A percentile compares a stretch with the other conserved stretches of the same genome.
Evolutionary conservation across 2,797 vertebrate genomes (phyloP).

Genomic region (Clarias fuscus): DNA sequence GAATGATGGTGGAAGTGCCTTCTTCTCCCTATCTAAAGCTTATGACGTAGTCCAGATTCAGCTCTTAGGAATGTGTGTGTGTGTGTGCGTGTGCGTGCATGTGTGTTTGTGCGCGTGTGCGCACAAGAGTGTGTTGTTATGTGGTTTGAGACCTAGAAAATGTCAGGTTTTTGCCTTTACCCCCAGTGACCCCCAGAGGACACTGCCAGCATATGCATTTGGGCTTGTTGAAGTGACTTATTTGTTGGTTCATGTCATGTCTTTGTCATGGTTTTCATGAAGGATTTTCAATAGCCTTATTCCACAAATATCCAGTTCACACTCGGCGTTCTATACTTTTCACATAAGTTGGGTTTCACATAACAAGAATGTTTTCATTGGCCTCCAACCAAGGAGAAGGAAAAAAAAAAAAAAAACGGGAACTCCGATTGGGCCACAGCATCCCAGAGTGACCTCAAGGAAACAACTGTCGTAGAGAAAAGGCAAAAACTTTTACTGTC

Average conservation of each 20-base stretch:
- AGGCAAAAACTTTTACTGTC: slow-evolving; percentile 65
- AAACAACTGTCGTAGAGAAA: slow-evolving; percentile 68
- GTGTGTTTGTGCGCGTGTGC: slow-evolving; percentile 44
- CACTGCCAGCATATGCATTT: slow-evolving; percentile 39
- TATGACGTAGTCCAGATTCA: slow-evolving; percentile 77
- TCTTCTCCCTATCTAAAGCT: slow-evolving; percentile 53
- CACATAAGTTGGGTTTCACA: slow-evolving; percentile 64
- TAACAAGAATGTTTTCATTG: slow-evolving; percentile 76
- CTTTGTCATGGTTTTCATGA: background rate
- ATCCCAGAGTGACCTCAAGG: slow-evolving; percentile 67
- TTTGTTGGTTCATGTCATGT: slow-evolving; percentile 19
- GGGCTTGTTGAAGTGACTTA: background rate
- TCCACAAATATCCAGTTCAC: slow-evolving; percentile 23
- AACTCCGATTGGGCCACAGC: slow-evolving; percentile 62
- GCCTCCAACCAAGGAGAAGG: slow-evolving; percentile 67
- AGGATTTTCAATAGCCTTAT: slow-evolving; percentile 15
- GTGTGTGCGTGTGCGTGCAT: slow-evolving; percentile 59
- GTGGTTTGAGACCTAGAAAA: slow-evolving; percentile 31
- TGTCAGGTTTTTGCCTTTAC: slow-evolving; percentile 30
- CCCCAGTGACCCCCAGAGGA: slow-evolving; percentile 43
- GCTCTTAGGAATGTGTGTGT: slow-evolving; percentile 65
- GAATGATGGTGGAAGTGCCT: slow-evolving; percentile 47
- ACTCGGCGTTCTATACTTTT: slow-evolving; percentile 37
- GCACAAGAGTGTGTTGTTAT: slow-evolving; percentile 64
- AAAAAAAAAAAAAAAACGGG: slow-evolving; percentile 59